Base-by-base conservation (phyloP, 1,140 invertebrate species). In the Galleria mellonella region DNA sequence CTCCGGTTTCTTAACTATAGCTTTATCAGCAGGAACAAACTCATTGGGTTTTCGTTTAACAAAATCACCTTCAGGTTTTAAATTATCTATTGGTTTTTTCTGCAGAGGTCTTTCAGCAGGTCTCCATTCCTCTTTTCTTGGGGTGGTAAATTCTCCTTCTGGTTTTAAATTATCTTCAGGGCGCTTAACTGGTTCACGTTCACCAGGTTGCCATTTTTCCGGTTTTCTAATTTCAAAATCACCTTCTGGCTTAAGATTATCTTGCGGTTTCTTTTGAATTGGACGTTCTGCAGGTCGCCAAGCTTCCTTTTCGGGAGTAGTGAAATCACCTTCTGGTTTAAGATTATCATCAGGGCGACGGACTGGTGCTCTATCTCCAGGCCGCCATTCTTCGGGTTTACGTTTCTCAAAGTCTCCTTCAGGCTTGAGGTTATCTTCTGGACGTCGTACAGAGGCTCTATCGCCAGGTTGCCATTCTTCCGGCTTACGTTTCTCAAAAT, bases 281-380 rank as follows among this genome's bases (percentile, higher is more conserved):
- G 77, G 86, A 42, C 87, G 62, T 62, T 87, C 89, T 3, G 76
- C 88, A 1, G 86, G 85, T 40, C 27, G 52, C 64, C 70, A 83
- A 64, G 46, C 64, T 51, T 78, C 69, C 54, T 83, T 83, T 47
- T 82, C 78, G 0, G 76, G 82, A 12, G 72, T 70, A 31, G 87
- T 76, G 46, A 91, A 90, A 0, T 90, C 88, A 12, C 91, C 91
- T 70, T 90, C 90, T 40, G 88, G 89, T 44, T 69, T 82, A 4
- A 91, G 58, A 55, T 90, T 89, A 51, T 90, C 89, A 29, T 83
- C 58, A 6, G 87, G 89, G 55, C 81, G 87, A 27, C 72, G 81
- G 83, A 89, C 55, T 72, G 76, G 29, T 78, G 88, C 79, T 88
- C 90, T 35, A 88, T 87, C 36, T 69, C 88, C 44, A 88, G 76